These are phyloP conservation scores for Brassicogethes aeneus DNA, from an alignment of 2,888 invertebrate species.

Conservation along the genomic window DNA sequence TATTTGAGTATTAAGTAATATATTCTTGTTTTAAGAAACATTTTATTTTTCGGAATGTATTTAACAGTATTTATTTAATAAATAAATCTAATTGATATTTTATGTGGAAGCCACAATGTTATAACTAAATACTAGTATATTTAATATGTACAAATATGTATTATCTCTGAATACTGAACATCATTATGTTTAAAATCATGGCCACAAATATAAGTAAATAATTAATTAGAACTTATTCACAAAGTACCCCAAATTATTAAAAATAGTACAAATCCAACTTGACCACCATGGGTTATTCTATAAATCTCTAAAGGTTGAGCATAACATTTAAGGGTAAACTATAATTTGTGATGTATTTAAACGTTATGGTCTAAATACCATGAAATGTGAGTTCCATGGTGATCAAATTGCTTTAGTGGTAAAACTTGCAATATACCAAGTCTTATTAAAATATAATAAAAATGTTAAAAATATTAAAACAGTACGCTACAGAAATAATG, in stretches of 20 bases:
- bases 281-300: no score
- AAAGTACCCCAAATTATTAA: neutral
- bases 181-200: conserved; percentile 28
- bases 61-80: conserved; percentile 27
- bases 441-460: no score
- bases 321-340: no score
- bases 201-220: conserved; percentile 24
- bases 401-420: no score
- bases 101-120: conserved; percentile 27
- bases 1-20: conserved; percentile 34
- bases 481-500: no score
- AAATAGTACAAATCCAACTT: no score
- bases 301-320: no score
- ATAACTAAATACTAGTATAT: conserved; percentile 24
- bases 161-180: conserved; percentile 30
- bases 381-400: no score
- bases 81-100: conserved; percentile 25
- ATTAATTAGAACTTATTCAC: neutral
- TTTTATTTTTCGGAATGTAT: conserved; percentile 33
- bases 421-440: no score
- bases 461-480: no score
- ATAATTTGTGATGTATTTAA: no score
- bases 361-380: no score
- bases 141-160: conserved; percentile 27
- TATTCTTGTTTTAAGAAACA: conserved; percentile 27